A percentile compares a stretch with the other conserved stretches of the same genome.
Evolutionary conservation across 2,888 invertebrate genomes (phyloP).

Genomic region (Aquatica leii): DNA sequence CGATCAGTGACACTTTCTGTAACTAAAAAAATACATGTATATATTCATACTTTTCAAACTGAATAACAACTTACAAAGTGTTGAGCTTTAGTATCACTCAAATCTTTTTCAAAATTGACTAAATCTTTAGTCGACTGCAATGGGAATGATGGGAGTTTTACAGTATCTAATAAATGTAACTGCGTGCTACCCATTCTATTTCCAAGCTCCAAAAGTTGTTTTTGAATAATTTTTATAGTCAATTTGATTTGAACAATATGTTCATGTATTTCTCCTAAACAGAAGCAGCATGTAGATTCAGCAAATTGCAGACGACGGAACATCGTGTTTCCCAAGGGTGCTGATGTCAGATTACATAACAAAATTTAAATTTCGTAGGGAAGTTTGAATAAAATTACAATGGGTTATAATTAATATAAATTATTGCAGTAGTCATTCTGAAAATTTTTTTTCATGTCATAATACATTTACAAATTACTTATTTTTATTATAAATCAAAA

Average conservation of each 20-base stretch:
- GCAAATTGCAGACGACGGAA: conserved; percentile 2
- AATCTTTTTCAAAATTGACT: not conserved
- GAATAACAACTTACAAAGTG: not conserved
- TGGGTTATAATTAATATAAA: not conserved
- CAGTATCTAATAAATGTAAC: not conserved
- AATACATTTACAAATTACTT: not conserved
- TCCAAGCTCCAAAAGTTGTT: not conserved
- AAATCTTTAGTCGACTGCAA: not conserved
- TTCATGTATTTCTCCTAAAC: not conserved
- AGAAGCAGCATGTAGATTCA: not conserved
- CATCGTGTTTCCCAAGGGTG: not conserved
- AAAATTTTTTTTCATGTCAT: not conserved
- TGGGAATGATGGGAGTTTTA: not conserved
- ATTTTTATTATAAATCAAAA: not conserved
- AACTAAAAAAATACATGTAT: not conserved
- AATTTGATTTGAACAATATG: conserved; percentile 1
- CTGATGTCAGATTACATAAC: not conserved
- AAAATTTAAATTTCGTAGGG: not conserved
- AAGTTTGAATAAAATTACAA: not conserved
- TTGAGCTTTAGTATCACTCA: not conserved
- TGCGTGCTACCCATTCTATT: not conserved
- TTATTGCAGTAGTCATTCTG: not conserved
- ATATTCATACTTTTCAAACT: not conserved
- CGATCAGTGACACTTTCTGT: too few species aligned
- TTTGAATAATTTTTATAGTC: not conserved